Evolutionary conservation across 1,140 invertebrate genomes (phyloP), one percentile per base, ranked within the genome.

Genomic region (Drosophila oshimai): DNA sequence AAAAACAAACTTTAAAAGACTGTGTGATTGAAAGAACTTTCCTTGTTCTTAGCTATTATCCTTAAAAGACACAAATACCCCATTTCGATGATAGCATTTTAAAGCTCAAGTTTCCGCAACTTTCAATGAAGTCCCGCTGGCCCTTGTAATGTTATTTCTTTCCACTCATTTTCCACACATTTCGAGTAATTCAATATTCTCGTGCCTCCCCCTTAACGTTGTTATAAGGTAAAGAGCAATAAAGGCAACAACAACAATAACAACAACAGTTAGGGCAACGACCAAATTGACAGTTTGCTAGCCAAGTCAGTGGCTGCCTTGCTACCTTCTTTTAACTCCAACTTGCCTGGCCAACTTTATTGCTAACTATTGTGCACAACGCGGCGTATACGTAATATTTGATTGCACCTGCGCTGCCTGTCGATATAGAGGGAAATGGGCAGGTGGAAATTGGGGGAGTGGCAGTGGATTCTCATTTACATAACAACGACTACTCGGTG

Each of bases 251-350:
- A n/a, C n/a, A n/a, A n/a, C n/a, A n/a, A n/a, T n/a, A 58, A 53
- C 47, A 71, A 58, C 57, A 76, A 58, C 54, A 36, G 70, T 45
- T 46, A 65, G 80, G 69, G 64, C 71, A 75, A 50, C 60, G 62
- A 76, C 57, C 65, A 86, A 83, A 84, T 84, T 86, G 79, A 84
- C 79, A 84, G 79, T 80, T 84, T 86, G 70, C 51, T 80, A 74
- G 65, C 64, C 69, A 33, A 44, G 49, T 47, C 61, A 26, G 6
- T 65, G 62, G 26, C 39, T 45, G 51, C 44, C 28, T 18, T 24
- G 4, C 12, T 12, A 9, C n/a, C 24, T 6, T 12, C 33, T 15
- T n/a, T n/a, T n/a, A n/a, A n/a, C n/a, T n/a, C n/a, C n/a, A n/a
- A n/a, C 2, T 37, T 33, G 47, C 39, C 58, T n/a, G 22, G 26